A percentile compares a stretch with the other conserved stretches of the same genome.
Conservation (phyloP, 2,888 invertebrate species). For the Proisotoma minuta region DNA sequence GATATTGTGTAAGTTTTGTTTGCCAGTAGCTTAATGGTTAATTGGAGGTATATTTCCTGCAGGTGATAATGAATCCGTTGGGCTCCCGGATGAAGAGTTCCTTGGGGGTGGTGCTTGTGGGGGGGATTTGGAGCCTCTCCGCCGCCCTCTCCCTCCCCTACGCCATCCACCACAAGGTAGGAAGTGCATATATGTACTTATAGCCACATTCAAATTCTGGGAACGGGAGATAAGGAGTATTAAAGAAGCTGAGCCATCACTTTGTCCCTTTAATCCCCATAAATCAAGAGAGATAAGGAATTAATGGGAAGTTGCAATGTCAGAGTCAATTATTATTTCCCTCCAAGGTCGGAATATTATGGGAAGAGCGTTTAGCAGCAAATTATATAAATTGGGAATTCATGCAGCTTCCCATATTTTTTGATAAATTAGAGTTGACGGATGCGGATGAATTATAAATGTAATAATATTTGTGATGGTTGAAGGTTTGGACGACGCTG, state of each 20-base stretch:
- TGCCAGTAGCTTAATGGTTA: not conserved
- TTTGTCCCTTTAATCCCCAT: too few relatives aligned
- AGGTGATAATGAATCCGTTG: slow-evolving; percentile 52
- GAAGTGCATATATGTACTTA: slow-evolving; percentile 20
- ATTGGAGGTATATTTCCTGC: slow-evolving; percentile 3
- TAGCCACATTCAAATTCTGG: too few relatives aligned
- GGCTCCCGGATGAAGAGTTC: slow-evolving; percentile 50
- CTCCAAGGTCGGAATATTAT: too few relatives aligned
- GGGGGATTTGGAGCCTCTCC: slow-evolving; percentile 51
- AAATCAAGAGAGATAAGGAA: not conserved
- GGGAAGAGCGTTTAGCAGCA: too few relatives aligned
- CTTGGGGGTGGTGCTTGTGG: slow-evolving; percentile 50
- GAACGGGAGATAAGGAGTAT: not conserved
- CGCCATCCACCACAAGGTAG: slow-evolving; percentile 50
- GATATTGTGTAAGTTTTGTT: slow-evolving; percentile 50
- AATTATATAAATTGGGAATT: too few relatives aligned
- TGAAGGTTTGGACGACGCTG: too few relatives aligned
- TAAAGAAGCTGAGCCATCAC: too few relatives aligned
- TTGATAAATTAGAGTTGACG: too few relatives aligned
- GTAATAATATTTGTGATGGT: too few relatives aligned
- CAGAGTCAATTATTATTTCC: too few relatives aligned
- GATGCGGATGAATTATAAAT: too few relatives aligned
- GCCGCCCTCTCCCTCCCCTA: slow-evolving; percentile 51
- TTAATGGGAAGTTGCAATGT: not conserved
- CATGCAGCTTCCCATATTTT: too few relatives aligned